Evolutionary conservation across 2,113 vertebrate genomes (phyloP).

Genomic region (Panthera uncia): DNA sequence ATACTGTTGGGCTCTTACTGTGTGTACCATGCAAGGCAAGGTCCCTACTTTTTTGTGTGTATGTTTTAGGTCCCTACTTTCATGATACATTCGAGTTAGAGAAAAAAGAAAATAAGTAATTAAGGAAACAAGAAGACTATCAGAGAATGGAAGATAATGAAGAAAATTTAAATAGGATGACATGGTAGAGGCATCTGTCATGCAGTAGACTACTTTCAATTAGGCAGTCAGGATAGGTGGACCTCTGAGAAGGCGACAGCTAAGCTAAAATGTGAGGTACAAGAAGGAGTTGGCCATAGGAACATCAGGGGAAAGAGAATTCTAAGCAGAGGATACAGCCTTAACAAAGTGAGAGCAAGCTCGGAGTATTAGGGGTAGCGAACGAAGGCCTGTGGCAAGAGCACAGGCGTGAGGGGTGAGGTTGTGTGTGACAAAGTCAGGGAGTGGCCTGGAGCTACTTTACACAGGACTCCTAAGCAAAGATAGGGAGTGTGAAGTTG

Average conservation of each 20-base stretch:
- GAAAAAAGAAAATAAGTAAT: not conserved
- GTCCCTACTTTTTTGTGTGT: not conserved
- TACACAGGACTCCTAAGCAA: not conserved
- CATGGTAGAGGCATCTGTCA: not conserved
- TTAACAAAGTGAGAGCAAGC: not conserved
- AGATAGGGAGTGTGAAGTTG: not conserved
- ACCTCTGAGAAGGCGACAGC: not conserved
- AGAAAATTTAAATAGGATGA: not conserved
- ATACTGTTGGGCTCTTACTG: not conserved
- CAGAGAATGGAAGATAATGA: not conserved
- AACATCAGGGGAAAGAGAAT: not conserved
- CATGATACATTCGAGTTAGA: not conserved
- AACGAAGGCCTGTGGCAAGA: not conserved
- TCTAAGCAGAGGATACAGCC: not conserved
- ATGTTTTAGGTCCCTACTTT: not conserved
- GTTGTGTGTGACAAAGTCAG: not conserved
- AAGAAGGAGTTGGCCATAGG: not conserved
- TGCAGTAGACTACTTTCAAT: not conserved
- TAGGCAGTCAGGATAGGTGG: not conserved
- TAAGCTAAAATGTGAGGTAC: not conserved
- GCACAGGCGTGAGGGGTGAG: not conserved
- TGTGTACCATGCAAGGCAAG: not conserved
- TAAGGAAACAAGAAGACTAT: not conserved
- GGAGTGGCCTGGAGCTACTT: not conserved
- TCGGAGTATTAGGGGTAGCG: not conserved